These are phyloP conservation scores for Leptinotarsa undecemlineata DNA, from an alignment of 1,140 invertebrate species.

Conservation along the genomic window DNA sequence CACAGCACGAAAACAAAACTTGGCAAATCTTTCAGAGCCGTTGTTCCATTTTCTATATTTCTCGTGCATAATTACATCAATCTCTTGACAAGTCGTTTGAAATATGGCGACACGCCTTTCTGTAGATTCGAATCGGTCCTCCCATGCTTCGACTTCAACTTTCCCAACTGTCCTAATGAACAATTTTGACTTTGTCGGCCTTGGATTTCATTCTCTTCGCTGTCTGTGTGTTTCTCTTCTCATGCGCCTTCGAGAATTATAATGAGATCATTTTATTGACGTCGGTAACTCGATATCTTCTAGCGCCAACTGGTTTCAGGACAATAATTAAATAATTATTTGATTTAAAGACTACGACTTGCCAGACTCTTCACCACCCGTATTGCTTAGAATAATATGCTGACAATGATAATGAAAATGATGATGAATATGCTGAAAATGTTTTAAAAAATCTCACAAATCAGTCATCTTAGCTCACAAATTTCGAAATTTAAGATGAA, in stretches of 20 bases:
- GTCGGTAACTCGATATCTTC: conserved; percentile 1
- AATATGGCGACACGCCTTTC: conserved; percentile 20
- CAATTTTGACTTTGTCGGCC: conserved; percentile 22
- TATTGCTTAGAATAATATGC: too few species aligned
- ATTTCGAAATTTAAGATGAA: too few species aligned
- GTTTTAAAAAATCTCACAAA: too few species aligned
- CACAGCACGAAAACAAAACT: too few species aligned
- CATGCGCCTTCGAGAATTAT: conserved; percentile 7
- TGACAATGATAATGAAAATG: too few species aligned
- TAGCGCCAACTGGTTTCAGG: not conserved
- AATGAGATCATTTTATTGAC: conserved; percentile 21
- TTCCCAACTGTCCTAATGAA: conserved; percentile 20
- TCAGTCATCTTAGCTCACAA: too few species aligned
- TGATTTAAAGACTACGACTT: too few species aligned
- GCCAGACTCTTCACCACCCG: too few species aligned
- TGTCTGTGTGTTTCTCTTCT: conserved; percentile 15
- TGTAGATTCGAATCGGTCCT: conserved; percentile 17
- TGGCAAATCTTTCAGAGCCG: not conserved
- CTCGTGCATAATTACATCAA: conserved; percentile 8
- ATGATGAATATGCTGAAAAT: too few species aligned
- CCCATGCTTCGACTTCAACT: conserved; percentile 17
- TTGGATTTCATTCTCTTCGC: conserved; percentile 15
- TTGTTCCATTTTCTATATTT: not conserved
- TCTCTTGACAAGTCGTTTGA: conserved; percentile 14
- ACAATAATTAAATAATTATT: not conserved